Base-by-base conservation (phyloP, 2,888 invertebrate genomes). In the Ryuthela nishihirai region DNA sequence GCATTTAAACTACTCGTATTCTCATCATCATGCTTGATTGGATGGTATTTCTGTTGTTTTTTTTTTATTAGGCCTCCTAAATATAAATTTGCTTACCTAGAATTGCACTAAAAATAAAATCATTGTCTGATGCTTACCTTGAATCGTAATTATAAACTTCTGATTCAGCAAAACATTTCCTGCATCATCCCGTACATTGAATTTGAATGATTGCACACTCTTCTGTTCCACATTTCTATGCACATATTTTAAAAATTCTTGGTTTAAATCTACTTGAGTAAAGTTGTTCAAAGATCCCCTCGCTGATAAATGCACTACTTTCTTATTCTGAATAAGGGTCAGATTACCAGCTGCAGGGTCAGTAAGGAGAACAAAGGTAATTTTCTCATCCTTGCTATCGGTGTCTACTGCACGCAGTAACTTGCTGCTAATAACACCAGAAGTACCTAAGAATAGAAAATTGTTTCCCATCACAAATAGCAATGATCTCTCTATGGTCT, bases 111-210 rank as follows among this genome's bases (percentile, higher is more conserved):
- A n/a, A n/a, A n/a, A n/a, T n/a, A n/a, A n/a, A n/a, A n/a, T n/a
- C n/a, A n/a, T n/a, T n/a, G n/a, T n/a, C n/a, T n/a, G n/a, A n/a
- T n/a, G 32, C 32, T 26, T 38, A 60, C 54, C 59, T 34, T 34
- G 24, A 36, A 59, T 36, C n/a, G 53, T 48, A 10, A 74, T 69
- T 21, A 68, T 71, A 54, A 73, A 73, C 3, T 61, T 60, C 55
- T 74, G 72, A 50, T 69, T 68, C 20, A 64, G 54, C 2, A 72
- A 61, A 20, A 67, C 50, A 62, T 75, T 75, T 12, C 71, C 70
- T n/a, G 69, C 66, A 2, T 67, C 56, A 56, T 75, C 74, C 48
- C 69, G 65, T n/a, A 73, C 72, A 50, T 67, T 65, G 50, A 71
- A 74, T 39, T 66, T 64, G 61, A 74, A 70, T 25, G 46, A 20